Evolutionary conservation across 2,888 invertebrate species (phyloP).

Genomic region (Chouioia cunea): DNA sequence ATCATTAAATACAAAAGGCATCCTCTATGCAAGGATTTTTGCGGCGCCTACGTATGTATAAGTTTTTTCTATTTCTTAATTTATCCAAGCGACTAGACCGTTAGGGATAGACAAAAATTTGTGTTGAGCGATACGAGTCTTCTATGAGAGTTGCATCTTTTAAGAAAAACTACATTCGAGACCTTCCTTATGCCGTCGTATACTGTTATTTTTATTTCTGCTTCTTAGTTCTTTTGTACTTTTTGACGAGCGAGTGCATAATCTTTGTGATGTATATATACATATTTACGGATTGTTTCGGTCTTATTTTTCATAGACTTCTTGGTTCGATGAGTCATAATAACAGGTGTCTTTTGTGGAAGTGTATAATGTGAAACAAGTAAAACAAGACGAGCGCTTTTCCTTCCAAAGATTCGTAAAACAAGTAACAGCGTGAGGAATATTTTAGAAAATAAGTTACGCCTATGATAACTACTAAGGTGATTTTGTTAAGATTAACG

Average conservation of each 20-base stretch:
- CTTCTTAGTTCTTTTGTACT: not conserved
- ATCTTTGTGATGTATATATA: not conserved
- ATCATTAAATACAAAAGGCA: conserved; percentile 45
- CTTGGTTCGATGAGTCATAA: conserved; percentile 1
- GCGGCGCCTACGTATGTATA: conserved; percentile 50
- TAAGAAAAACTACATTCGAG: conserved; percentile 4
- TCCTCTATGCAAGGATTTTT: conserved; percentile 46
- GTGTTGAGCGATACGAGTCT: conserved; percentile 22
- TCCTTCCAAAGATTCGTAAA: conserved; percentile 14
- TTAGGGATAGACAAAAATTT: conserved; percentile 25
- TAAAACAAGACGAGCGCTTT: not conserved
- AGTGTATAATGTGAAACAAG: conserved; percentile 16
- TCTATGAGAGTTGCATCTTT: conserved; percentile 12
- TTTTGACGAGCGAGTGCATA: conserved; percentile 21
- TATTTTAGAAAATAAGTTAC: conserved; percentile 4
- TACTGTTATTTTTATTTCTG: not conserved
- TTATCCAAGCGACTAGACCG: conserved; percentile 9
- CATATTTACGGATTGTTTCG: too few relatives aligned
- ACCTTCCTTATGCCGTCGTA: not conserved
- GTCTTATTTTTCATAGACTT: not conserved
- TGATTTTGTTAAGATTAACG: conserved; percentile 12
- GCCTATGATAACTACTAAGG: conserved; percentile 6
- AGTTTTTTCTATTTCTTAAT: conserved; percentile 4
- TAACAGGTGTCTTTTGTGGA: conserved; percentile 21
- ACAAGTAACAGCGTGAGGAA: not conserved